A percentile compares a stretch with the other conserved stretches of the same genome.
Conservation (phyloP, 1,140 invertebrate species). For the Drosophila kepulauana region DNA sequence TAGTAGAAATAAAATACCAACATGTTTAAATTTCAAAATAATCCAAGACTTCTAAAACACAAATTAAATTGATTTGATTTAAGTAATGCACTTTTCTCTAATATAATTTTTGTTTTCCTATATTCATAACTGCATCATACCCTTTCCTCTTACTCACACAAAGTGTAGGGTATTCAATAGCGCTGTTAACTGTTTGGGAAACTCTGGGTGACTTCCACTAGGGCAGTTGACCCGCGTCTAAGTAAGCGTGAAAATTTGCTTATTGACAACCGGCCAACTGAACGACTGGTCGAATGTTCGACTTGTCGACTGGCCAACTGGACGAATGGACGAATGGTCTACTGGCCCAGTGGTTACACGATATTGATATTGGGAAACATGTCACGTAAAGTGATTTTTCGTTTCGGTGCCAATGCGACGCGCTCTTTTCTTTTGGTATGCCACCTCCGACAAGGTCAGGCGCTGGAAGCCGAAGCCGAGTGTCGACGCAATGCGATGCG, state of each 20-base stretch:
- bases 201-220: constrained; percentile 1
- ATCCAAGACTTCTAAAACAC: no score
- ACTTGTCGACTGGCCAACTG: constrained; percentile 40
- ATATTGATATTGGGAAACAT: constrained; percentile 58
- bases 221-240: constrained; percentile 38
- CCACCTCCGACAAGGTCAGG: constrained; percentile 77
- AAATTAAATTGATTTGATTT: no score
- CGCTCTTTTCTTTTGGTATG: constrained; percentile 50
- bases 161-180: constrained; percentile 9
- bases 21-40: no score
- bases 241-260: constrained; percentile 50
- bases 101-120: background rate
- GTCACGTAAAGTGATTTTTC: constrained; percentile 73
- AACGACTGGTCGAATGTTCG: constrained; percentile 36
- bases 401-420: constrained; percentile 74
- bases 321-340: constrained; percentile 41
- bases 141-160: background rate
- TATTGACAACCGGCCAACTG: constrained; percentile 31
- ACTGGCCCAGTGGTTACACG: constrained; percentile 48
- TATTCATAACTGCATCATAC: background rate
- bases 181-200: background rate
- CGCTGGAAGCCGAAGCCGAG: constrained; percentile 18
- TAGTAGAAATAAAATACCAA: no score
- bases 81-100: background rate
- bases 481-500: constrained; percentile 35